phyloP scores from a whole-genome alignment of 2,888 invertebrate genomes.

The Morinoia aosen region DNA sequence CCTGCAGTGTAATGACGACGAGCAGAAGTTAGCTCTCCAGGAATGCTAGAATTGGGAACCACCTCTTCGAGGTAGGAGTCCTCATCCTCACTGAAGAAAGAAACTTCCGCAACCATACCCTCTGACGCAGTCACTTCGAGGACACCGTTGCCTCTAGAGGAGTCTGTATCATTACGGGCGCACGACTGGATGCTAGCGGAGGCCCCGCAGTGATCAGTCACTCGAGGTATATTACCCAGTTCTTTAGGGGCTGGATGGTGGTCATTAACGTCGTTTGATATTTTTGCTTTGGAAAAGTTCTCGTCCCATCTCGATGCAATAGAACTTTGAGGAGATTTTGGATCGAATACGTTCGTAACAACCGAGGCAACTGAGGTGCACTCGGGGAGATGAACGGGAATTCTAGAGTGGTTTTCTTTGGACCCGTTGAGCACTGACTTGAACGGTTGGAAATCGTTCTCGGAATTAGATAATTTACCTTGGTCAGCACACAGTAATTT shows the following conservation, averaged over 20 bases:
- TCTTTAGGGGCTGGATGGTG: neutral
- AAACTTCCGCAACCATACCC: neutral
- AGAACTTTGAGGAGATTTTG: neutral
- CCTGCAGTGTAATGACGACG: slow-evolving; percentile 65
- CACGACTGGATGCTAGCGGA: neutral
- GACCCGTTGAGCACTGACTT: neutral
- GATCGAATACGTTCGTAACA: neutral
- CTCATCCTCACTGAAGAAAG: neutral
- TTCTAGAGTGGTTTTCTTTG: neutral
- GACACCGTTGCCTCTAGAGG: neutral
- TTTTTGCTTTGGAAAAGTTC: neutral
- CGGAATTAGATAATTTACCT: neutral
- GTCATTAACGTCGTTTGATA: neutral
- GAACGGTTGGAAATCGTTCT: neutral
- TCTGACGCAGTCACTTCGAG: neutral
- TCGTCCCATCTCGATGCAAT: neutral
- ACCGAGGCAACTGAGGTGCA: neutral
- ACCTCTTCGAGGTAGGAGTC: neutral
- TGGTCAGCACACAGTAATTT: neutral
- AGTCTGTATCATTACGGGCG: neutral
- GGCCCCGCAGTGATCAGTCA: neutral
- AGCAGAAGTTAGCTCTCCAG: slow-evolving; percentile 44
- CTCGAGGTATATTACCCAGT: neutral
- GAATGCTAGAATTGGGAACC: neutral
- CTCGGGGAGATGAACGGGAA: neutral